Percentiles rank a stretch among this genome's conserved stretches.
These are phyloP conservation scores for Eurypyga helias DNA, from an alignment of 2,113 vertebrate species.

Conservation along the genomic window DNA sequence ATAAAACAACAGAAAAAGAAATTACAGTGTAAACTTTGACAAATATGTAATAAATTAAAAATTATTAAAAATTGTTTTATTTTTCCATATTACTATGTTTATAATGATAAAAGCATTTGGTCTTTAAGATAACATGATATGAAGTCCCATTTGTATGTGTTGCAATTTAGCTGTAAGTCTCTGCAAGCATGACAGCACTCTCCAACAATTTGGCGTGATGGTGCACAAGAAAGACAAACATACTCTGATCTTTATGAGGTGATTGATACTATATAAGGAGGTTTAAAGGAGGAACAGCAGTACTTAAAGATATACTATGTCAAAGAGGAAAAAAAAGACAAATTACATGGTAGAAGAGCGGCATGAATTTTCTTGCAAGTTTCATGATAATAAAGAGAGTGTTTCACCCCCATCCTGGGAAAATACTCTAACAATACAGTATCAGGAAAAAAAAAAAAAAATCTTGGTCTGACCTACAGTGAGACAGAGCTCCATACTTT, in stretches of 20 bases:
- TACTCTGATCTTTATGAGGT: neutral
- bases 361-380: neutral
- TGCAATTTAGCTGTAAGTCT: neutral
- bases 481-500: neutral
- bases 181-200: neutral
- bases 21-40: neutral
- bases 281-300: neutral
- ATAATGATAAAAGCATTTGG: neutral
- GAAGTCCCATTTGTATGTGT: neutral
- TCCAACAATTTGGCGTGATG: neutral
- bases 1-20: neutral
- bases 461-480: neutral
- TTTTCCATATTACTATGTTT: neutral
- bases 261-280: neutral
- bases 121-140: neutral
- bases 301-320: neutral
- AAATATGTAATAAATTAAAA: neutral
- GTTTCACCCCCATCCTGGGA: fast-evolving
- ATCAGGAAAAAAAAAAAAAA: neutral
- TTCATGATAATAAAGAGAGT: neutral
- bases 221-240: neutral
- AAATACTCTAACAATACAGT: neutral
- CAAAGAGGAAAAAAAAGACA: neutral
- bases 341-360: neutral
- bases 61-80: neutral